Conservation (phyloP, 1,140 invertebrate genomes). For the Trinorchestia longiramus region DNA sequence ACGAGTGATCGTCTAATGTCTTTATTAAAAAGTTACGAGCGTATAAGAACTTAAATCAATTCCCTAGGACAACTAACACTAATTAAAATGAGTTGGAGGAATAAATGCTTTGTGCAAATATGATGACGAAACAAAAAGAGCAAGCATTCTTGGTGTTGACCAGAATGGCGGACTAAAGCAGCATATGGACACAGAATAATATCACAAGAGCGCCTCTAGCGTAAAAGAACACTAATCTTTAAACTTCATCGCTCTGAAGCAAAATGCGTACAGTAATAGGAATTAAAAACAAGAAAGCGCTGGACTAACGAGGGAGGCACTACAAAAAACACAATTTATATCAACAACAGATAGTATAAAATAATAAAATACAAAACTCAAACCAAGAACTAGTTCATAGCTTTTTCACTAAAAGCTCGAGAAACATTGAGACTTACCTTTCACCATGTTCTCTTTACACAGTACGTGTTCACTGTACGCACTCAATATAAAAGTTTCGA, state of each 20-base stretch:
- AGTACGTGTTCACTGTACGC: too few relatives aligned
- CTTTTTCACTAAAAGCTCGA: not conserved
- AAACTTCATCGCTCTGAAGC: not conserved
- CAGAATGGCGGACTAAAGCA: not conserved
- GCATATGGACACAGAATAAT: conserved; percentile 1
- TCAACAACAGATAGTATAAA: not conserved
- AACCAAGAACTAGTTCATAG: not conserved
- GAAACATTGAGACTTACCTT: not conserved
- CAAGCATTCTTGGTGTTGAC: conserved; percentile 6
- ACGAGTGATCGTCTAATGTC: conserved; percentile 39
- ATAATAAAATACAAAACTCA: not conserved
- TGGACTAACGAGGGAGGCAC: not conserved
- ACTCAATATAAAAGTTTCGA: not conserved
- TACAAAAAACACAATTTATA: not conserved
- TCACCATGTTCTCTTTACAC: not conserved
- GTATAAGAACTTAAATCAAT: conserved; percentile 7
- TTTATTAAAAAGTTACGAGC: conserved; percentile 20
- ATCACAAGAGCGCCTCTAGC: not conserved
- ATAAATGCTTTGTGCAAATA: conserved; percentile 42
- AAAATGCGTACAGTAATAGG: not conserved
- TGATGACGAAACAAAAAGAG: not conserved
- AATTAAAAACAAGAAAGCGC: not conserved
- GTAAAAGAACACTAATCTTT: not conserved
- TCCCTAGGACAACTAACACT: not conserved
- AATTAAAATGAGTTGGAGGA: not conserved